Evolutionary conservation across 1,140 invertebrate species (phyloP), one percentile per base, ranked within the genome.

Genomic region (Yoshiicerus persimilis): DNA sequence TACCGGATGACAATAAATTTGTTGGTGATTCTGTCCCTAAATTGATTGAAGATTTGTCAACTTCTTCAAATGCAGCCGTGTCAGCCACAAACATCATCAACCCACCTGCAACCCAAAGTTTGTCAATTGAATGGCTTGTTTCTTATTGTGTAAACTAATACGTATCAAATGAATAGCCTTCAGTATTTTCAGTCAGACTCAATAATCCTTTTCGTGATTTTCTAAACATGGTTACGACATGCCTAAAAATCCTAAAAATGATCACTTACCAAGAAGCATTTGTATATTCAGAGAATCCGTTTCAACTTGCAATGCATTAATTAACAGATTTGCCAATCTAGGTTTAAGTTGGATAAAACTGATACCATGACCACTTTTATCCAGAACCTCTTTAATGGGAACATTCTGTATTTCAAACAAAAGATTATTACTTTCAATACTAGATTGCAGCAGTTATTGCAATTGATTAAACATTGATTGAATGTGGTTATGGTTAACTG

Each of bases 231-330:
- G n/a, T n/a, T n/a, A n/a, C n/a, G n/a, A n/a, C n/a, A n/a, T n/a
- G n/a, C n/a, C n/a, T n/a, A n/a, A n/a, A n/a, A n/a, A n/a, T n/a
- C n/a, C n/a, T n/a, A n/a, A n/a, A n/a, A n/a, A n/a, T n/a, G n/a
- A n/a, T n/a, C n/a, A n/a, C 91, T 92, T 92, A 96, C 95, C 96
- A 56, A 98, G 93, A 27, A 98, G 93, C 95, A 98, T 97, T 91
- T 98, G 97, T 6, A 97, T 96, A 92, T 98, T 98, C 87, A 95
- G 94, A 2, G 96, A 94, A 93, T 98, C 97, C 1, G 95, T 95
- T 93, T 98, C 97, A 38, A 96, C 95, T 93, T 97, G 95, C 25
- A 98, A 92, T 5, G 97, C 96, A 92, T 96, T 96, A 91, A 97
- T 96, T 20, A 98, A 93, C 16, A 98, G 94, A 92, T 98, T 97